Percentiles rank a stretch among this genome's conserved stretches.
Conservation (phyloP, 2,113 vertebrate species). For the Urocolius indicus region DNA sequence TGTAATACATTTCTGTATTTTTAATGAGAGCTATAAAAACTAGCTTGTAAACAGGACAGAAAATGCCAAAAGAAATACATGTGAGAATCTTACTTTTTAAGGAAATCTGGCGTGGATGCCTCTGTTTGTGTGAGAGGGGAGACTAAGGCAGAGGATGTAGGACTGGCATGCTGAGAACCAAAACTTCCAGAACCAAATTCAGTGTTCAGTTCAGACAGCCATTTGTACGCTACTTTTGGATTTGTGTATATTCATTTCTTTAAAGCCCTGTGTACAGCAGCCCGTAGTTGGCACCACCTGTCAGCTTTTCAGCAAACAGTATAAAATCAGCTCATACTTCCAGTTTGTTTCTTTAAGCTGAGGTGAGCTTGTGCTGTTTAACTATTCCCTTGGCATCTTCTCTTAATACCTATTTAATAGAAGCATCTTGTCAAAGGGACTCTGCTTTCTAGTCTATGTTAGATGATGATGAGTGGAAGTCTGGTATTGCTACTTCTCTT, state of each 20-base stretch:
- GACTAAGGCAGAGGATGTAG: not conserved
- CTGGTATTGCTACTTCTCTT: not conserved
- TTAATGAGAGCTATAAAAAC: not conserved
- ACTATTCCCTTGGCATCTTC: not conserved
- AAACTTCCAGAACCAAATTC: not conserved
- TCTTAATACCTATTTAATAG: not conserved
- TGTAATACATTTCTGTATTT: not conserved
- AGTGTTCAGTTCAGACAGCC: not conserved
- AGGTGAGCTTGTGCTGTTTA: not conserved
- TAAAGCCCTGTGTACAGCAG: not conserved
- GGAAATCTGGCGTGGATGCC: not conserved
- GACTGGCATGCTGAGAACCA: fast-evolving
- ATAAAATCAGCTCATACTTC: not conserved
- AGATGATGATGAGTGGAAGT: not conserved
- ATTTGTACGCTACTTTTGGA: not conserved
- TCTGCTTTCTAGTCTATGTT: not conserved
- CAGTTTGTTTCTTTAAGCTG: not conserved
- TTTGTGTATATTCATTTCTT: not conserved
- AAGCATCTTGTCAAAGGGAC: not conserved
- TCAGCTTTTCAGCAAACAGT: not conserved
- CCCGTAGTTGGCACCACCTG: not conserved
- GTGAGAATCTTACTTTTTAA: not conserved
- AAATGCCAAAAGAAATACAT: not conserved
- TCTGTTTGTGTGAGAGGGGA: not conserved
- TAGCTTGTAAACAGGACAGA: not conserved